Conservation (phyloP, 2,797 vertebrate genomes). For the Diceros bicornis region DNA sequence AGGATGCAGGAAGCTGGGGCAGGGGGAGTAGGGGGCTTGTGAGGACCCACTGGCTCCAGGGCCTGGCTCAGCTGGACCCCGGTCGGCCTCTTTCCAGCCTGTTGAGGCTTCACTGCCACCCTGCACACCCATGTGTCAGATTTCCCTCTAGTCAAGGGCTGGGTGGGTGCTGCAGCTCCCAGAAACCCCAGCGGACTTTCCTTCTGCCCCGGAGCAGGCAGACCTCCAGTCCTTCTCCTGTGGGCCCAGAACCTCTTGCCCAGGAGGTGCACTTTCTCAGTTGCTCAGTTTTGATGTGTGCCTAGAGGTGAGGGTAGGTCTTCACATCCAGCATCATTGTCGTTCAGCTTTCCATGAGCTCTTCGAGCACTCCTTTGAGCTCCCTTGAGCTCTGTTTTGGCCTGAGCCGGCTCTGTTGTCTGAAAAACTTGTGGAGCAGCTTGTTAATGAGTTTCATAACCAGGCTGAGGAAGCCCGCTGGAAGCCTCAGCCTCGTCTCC, state of each 20-base stretch:
- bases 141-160: background rate
- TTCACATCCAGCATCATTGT: background rate
- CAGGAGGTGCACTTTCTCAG: background rate
- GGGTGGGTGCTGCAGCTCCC: background rate
- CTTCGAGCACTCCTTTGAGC: background rate
- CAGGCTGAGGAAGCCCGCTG: slow-evolving; percentile 80
- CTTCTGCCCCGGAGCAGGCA: background rate
- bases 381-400: slow-evolving; percentile 77
- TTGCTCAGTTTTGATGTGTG: background rate
- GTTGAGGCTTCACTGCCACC: background rate
- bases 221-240: background rate
- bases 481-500: slow-evolving; percentile 81
- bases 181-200: background rate
- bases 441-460: slow-evolving; percentile 90
- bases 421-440: slow-evolving; percentile 88
- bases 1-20: background rate
- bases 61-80: background rate
- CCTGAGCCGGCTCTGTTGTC: slow-evolving; percentile 87
- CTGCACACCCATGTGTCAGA: background rate
- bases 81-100: background rate
- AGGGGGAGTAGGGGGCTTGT: background rate
- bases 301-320: background rate
- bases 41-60: background rate
- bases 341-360: background rate
- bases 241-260: background rate